Evolutionary conservation across 2,888 invertebrate species (phyloP), one percentile per base, ranked within the genome.

Genomic region (Ceratothoa steindachneri): DNA sequence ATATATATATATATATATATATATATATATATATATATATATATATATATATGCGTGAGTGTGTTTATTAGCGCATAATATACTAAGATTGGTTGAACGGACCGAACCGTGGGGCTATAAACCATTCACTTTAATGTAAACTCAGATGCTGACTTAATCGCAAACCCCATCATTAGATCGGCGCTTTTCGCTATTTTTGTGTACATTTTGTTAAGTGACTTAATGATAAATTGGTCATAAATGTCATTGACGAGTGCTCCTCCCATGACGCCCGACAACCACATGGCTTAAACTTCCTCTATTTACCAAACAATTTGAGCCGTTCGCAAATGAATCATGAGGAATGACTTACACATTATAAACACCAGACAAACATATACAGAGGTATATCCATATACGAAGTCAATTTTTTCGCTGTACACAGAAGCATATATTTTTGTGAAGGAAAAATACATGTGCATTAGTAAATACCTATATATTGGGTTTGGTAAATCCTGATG

Each of bases 1-100:
- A 66, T 66, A 19, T 66, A 66, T 66, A 66, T 66, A 7, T 27
- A 30, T 66, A 66, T 27, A 66, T 66, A 66, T 66, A 66, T 66
- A 30, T 27, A 66, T 30, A 66, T 66, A 66, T 66, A 27, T 66
- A n/a, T 7, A 66, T 66, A 66, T 22, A 19, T 22, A 27, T 22
- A 66, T 22, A 19, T 27, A 66, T 22, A 22, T 27, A 27, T 7
- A 28, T 7, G 9, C 15, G 55, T 7, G 9, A 5, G 41, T n/a
- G n/a, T n/a, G n/a, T n/a, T n/a, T n/a, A n/a, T n/a, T n/a, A n/a
- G n/a, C n/a, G n/a, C n/a, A n/a, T n/a, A n/a, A n/a, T n/a, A n/a
- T n/a, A n/a, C n/a, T n/a, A n/a, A n/a, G n/a, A n/a, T n/a, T n/a
- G 15, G 41, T 7, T 7, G 41, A 41, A 15, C 9, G 15, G 41